Evolutionary conservation across 2,888 invertebrate genomes (phyloP).

Genomic region (Hemistola chrysoprasaria): DNA sequence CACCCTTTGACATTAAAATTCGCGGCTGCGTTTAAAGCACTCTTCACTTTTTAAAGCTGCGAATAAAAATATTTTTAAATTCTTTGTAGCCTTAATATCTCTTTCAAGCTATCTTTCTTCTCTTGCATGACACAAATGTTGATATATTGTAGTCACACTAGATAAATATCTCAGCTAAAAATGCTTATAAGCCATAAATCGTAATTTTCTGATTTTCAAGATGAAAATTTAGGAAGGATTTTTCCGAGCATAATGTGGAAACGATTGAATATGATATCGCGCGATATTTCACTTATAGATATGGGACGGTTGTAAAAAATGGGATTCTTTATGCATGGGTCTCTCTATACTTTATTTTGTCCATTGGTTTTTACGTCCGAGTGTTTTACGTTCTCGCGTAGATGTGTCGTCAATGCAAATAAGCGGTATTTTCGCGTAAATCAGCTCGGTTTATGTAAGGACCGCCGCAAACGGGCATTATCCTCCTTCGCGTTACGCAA

Average conservation of each 20-base stretch:
- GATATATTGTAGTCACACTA: constrained; percentile 22
- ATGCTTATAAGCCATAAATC: constrained; percentile 7
- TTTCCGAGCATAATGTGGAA: constrained; percentile 42
- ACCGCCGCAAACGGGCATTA: constrained; percentile 51
- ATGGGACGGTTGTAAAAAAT: constrained; percentile 60
- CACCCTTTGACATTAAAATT: constrained; percentile 45
- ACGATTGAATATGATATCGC: constrained; percentile 57
- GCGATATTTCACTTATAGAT: constrained; percentile 60
- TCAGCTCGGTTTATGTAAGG: constrained; percentile 55
- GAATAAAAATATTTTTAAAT: too few relatives aligned
- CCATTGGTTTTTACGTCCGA: constrained; percentile 63
- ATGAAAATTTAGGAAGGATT: constrained; percentile 9
- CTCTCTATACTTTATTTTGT: constrained; percentile 68
- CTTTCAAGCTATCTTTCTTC: too few relatives aligned
- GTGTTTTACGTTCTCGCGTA: constrained; percentile 48
- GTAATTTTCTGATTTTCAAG: not conserved
- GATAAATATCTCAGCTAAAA: constrained; percentile 10
- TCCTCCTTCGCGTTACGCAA: constrained; percentile 44
- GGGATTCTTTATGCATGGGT: constrained; percentile 56
- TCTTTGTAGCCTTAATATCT: too few relatives aligned
- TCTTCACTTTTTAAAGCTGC: not conserved
- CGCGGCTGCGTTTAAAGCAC: constrained; percentile 33
- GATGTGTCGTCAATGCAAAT: constrained; percentile 70
- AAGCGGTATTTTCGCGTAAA: constrained; percentile 64
- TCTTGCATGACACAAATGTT: not conserved